phyloP scores from a whole-genome alignment of 2,888 invertebrate species.

The Ochlodes sylvanus region DNA sequence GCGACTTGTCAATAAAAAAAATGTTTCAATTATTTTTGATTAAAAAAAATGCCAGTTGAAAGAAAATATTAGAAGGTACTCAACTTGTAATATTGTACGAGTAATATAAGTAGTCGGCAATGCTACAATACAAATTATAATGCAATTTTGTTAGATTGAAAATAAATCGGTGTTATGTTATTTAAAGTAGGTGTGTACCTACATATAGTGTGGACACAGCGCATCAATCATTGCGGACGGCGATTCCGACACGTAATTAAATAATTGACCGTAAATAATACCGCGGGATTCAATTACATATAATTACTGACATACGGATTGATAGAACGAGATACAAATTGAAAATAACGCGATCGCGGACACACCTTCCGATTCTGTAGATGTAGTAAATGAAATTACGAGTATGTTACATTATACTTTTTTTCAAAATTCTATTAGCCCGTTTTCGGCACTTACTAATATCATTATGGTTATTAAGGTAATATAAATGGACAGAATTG shows the following conservation, averaged over 20 bases:
- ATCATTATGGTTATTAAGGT: background rate
- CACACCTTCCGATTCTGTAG: slow-evolving; percentile 4
- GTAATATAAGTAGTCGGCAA: slow-evolving; percentile 5
- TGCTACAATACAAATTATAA: slow-evolving; percentile 16
- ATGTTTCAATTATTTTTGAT: no score
- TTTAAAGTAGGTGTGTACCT: background rate
- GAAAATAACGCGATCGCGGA: slow-evolving; percentile 25
- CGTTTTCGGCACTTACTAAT: background rate
- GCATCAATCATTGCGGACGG: slow-evolving; percentile 24
- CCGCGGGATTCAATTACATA: slow-evolving; percentile 31
- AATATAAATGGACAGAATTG: no score
- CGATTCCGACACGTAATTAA: slow-evolving; percentile 22
- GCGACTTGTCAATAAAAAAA: no score
- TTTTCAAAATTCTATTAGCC: background rate
- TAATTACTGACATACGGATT: slow-evolving; percentile 32
- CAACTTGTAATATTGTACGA: background rate
- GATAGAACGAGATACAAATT: slow-evolving; percentile 30
- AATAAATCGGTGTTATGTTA: slow-evolving; percentile 27
- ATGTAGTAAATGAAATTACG: slow-evolving; percentile 1
- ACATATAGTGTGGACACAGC: background rate
- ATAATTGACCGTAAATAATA: slow-evolving; percentile 38
- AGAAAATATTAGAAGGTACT: background rate
- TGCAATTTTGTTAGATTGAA: slow-evolving; percentile 28
- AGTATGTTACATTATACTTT: background rate
- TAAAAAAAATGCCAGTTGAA: no score